Evolutionary conservation across 2,888 invertebrate species (phyloP).

Genomic region (Listrodromus nycthemerus): DNA sequence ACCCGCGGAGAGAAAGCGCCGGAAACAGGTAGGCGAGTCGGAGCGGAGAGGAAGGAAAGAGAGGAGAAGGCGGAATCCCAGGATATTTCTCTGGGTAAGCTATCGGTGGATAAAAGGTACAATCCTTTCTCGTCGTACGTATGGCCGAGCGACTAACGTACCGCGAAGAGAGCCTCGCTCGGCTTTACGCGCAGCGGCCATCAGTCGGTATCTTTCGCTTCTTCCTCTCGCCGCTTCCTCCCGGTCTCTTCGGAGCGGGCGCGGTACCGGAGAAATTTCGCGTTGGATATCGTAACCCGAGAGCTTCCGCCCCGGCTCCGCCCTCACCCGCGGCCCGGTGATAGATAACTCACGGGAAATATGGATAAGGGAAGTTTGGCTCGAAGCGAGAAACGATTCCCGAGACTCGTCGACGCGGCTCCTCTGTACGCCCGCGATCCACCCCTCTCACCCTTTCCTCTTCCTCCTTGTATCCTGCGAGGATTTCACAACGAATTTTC

Average conservation of each 20-base stretch:
- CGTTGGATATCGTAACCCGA: slow-evolving; percentile 38
- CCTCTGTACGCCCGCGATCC: background rate
- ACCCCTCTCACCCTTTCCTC: slow-evolving; percentile 1
- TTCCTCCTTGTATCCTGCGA: slow-evolving; percentile 41
- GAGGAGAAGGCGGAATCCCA: slow-evolving; percentile 10
- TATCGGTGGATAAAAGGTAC: slow-evolving; percentile 58
- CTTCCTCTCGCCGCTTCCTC: background rate
- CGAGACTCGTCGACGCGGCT: slow-evolving; percentile 44
- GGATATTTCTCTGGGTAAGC: slow-evolving; percentile 56
- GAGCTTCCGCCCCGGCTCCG: background rate
- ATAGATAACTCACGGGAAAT: slow-evolving; percentile 67
- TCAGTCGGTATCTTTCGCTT: slow-evolving; percentile 11
- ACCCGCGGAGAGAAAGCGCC: slow-evolving; percentile 2
- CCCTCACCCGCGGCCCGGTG: slow-evolving; percentile 54
- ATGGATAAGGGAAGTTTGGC: slow-evolving; percentile 67
- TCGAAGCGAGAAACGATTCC: slow-evolving; percentile 66
- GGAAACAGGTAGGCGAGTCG: background rate
- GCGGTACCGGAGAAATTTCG: background rate
- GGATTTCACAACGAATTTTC: slow-evolving; percentile 65
- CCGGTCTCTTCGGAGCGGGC: background rate
- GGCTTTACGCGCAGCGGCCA: slow-evolving; percentile 22
- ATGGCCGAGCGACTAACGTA: slow-evolving; percentile 58
- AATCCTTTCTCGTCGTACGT: slow-evolving; percentile 64
- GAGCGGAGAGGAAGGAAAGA: background rate
- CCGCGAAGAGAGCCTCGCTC: slow-evolving; percentile 22